Base-by-base conservation (phyloP, 2,888 invertebrate genomes). In the Athalia cordata region DNA sequence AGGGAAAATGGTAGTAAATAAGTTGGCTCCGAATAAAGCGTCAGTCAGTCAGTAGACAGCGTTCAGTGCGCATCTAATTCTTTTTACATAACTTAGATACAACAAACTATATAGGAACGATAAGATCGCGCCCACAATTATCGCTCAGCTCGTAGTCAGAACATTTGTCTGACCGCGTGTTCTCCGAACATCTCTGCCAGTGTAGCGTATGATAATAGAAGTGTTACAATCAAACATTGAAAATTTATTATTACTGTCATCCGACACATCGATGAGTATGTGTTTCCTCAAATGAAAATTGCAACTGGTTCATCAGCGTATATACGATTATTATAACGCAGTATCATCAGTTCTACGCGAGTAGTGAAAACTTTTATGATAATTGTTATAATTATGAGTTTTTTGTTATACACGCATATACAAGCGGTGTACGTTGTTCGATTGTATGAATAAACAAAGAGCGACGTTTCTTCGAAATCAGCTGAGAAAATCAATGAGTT, bases 31-130 rank as follows among this genome's bases (percentile, higher is more conserved):
- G 75, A 50, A 75, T 62, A 62, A 50, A 75, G 62, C 62, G 75
- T 75, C 62, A 75, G 75, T 75, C 75, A 50, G 72, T 59, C 47
- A n/a, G 47, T 13, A 72, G 72, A 72, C 72, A 59, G 59, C 57
- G 57, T 59, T 47, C 72, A 13, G 72, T 47, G 72, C 45, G 59
- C 57, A 59, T 72, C 72, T 57, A 59, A 45, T 47, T 50, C 47
- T n/a, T n/a, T 52, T 67, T 52, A 47, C 9, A 59, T 59, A 59
- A 47, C 49, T 49, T 59, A 67, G n/a, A 70, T 5, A n/a, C n/a
- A 5, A 59, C 55, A 55, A 55, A 55, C 55, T 55, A 55, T 55
- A 55, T 9, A 55, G 55, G n/a, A 7, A 55, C 55, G 55, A 55
- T 55, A 55, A 59, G 1, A 9, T 9, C 11, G 49, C 55, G 29